phyloP scores from a whole-genome alignment of 2,888 invertebrate genomes.

The Notodonta ziczac region DNA sequence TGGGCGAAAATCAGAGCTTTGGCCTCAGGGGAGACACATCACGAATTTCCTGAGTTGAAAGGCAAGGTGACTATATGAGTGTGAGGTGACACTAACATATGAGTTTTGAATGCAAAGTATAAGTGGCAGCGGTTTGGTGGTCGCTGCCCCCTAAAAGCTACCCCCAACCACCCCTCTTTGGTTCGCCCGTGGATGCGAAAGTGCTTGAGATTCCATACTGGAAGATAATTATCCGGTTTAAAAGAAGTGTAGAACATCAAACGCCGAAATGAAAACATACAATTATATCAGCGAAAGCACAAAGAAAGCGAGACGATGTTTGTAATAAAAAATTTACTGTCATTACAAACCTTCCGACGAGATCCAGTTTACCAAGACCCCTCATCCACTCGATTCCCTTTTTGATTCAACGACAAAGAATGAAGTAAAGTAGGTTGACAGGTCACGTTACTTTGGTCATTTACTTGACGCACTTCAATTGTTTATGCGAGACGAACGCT shows the following conservation, averaged over 20 bases:
- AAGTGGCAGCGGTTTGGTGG: too few species aligned
- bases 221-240: too few species aligned
- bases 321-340: constrained; percentile 28
- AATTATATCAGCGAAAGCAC: constrained; percentile 10
- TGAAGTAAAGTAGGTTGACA: constrained; percentile 18
- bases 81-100: too few species aligned
- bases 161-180: too few species aligned
- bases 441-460: constrained; percentile 33
- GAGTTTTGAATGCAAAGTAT: too few species aligned
- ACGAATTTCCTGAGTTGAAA: too few species aligned
- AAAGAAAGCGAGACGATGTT: constrained; percentile 1
- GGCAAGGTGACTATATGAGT: too few species aligned
- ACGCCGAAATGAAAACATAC: constrained; percentile 11
- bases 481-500: constrained; percentile 45
- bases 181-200: too few species aligned
- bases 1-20: too few species aligned
- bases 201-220: too few species aligned
- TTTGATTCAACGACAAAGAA: constrained; percentile 11
- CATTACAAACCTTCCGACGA: constrained; percentile 23
- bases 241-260: background rate
- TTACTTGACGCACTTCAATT: constrained; percentile 47
- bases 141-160: too few species aligned
- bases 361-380: constrained; percentile 26
- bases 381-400: constrained; percentile 15
- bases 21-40: too few species aligned